A percentile compares a stretch with the other conserved stretches of the same genome.
phyloP scores from a whole-genome alignment of 1,140 invertebrate genomes.

The Leptinotarsa texana region DNA sequence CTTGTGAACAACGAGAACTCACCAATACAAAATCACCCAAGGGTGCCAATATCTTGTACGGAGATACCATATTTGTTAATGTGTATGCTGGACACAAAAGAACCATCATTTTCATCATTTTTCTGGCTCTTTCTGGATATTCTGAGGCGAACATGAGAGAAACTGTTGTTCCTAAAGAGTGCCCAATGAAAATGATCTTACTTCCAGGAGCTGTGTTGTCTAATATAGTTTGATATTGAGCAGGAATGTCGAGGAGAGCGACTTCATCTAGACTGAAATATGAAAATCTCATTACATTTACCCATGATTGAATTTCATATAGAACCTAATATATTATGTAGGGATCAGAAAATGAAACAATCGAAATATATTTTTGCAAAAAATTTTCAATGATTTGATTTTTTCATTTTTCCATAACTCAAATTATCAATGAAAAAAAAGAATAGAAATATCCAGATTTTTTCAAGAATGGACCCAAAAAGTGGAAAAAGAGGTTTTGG shows the following conservation, averaged over 20 bases:
- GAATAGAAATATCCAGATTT: too few species aligned
- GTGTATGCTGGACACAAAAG: conserved; percentile 50
- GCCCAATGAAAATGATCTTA: conserved; percentile 62
- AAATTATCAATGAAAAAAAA: too few species aligned
- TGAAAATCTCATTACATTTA: not conserved
- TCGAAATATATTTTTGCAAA: too few species aligned
- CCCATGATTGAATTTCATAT: too few species aligned
- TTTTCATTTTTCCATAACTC: too few species aligned
- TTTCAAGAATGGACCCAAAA: too few species aligned
- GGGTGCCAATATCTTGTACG: conserved; percentile 40
- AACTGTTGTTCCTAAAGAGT: conserved; percentile 55
- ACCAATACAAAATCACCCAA: conserved; percentile 46
- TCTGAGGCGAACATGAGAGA: conserved; percentile 56
- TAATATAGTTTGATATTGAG: conserved; percentile 61
- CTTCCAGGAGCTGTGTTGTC: conserved; percentile 53
- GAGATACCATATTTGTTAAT: conserved; percentile 46
- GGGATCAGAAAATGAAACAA: too few species aligned
- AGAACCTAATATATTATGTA: too few species aligned
- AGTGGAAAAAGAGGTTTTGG: too few species aligned
- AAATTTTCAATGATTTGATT: too few species aligned
- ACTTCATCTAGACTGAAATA: conserved; percentile 61
- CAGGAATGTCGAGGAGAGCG: conserved; percentile 63
- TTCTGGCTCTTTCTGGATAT: conserved; percentile 52
- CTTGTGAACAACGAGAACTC: conserved; percentile 16
- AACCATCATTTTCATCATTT: conserved; percentile 45